These are phyloP conservation scores for Hestina assimilis DNA, from an alignment of 1,140 invertebrate species.

Conservation along the genomic window DNA sequence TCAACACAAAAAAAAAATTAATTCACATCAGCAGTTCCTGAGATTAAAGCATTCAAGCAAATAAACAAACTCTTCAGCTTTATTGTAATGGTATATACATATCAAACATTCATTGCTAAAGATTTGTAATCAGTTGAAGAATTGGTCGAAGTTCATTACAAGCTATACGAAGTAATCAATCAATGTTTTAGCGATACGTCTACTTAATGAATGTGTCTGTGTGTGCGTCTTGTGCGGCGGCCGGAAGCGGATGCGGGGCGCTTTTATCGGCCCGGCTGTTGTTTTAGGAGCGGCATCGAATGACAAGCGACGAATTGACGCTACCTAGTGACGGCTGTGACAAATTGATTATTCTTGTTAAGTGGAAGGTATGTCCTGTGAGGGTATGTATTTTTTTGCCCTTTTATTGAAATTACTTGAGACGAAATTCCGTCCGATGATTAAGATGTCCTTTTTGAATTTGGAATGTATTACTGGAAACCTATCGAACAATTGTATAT, in stretches of 20 bases:
- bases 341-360: constrained; percentile 32
- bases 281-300: constrained; percentile 34
- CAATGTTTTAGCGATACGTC: not conserved
- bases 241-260: constrained; percentile 52
- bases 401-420: not conserved
- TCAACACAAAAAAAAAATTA: too few relatives aligned
- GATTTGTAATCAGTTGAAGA: not conserved
- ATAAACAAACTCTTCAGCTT: too few relatives aligned
- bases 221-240: constrained; percentile 43
- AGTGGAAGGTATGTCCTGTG: not conserved
- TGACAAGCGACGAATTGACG: constrained; percentile 32
- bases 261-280: constrained; percentile 44
- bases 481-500: too few relatives aligned
- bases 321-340: constrained; percentile 27
- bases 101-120: not conserved
- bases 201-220: constrained; percentile 14
- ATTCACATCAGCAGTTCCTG: too few relatives aligned
- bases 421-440: too few relatives aligned
- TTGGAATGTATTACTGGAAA: too few relatives aligned
- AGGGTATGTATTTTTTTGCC: not conserved
- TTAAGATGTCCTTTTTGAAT: too few relatives aligned
- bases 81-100: too few relatives aligned
- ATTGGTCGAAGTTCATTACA: not conserved
- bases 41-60: too few relatives aligned
- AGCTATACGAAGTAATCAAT: not conserved